Percentiles rank a stretch among this genome's conserved stretches.
These are phyloP conservation scores for Ips typographus DNA, from an alignment of 1,140 invertebrate species.

Conservation along the genomic window DNA sequence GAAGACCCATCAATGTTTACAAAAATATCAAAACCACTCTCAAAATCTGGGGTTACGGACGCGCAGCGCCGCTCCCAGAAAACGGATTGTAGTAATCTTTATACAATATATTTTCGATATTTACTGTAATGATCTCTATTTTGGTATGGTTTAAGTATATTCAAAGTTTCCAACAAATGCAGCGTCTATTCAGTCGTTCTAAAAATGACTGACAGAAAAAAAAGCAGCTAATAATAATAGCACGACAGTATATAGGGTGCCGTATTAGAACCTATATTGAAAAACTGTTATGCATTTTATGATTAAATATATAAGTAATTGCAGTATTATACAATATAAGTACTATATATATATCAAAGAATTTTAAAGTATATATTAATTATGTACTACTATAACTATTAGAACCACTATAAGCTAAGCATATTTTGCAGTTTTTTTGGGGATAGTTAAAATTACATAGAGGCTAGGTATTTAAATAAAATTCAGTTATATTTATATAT, in stretches of 20 bases:
- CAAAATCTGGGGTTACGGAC: constrained; percentile 74
- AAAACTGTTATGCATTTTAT: constrained; percentile 33
- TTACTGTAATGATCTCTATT: constrained; percentile 40
- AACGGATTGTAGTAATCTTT: constrained; percentile 42
- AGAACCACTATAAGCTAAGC: constrained; percentile 38
- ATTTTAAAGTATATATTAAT: constrained; percentile 38
- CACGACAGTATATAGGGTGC: constrained; percentile 36
- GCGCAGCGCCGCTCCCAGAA: constrained; percentile 66
- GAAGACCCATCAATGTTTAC: constrained; percentile 85
- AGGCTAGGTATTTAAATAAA: constrained; percentile 44
- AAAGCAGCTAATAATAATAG: constrained; percentile 26
- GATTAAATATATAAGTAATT: constrained; percentile 33
- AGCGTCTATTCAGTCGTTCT: constrained; percentile 35
- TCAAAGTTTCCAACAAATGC: constrained; percentile 39
- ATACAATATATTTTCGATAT: constrained; percentile 41
- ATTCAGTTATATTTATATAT: constrained; percentile 46
- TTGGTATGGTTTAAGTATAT: constrained; percentile 40
- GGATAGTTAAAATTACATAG: constrained; percentile 39
- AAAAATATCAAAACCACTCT: constrained; percentile 67
- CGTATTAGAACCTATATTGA: constrained; percentile 34
- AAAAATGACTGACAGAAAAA: constrained; percentile 30
- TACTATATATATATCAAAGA: constrained; percentile 38
- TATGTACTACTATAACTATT: constrained; percentile 34
- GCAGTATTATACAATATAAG: constrained; percentile 38
- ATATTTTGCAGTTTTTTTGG: constrained; percentile 36